phyloP scores from a whole-genome alignment of 2,113 vertebrate species.

The Petroica traversi region DNA sequence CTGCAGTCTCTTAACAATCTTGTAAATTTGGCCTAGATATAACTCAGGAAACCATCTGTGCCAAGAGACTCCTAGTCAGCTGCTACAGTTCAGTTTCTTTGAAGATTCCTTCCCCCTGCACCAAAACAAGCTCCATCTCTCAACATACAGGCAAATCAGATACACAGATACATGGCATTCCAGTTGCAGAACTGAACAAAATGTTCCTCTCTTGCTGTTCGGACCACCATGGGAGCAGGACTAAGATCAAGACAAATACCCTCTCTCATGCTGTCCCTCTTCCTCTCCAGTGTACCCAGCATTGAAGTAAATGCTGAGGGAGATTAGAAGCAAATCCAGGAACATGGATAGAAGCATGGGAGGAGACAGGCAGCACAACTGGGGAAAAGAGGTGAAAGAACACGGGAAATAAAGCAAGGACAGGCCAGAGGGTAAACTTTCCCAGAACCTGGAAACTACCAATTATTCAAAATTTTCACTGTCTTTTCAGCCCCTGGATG shows the following conservation, averaged over 20 bases:
- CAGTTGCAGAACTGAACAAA: background rate
- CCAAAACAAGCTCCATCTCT: background rate
- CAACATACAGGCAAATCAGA: background rate
- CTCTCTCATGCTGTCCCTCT: background rate
- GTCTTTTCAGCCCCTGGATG: background rate
- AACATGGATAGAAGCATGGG: background rate
- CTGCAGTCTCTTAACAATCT: background rate
- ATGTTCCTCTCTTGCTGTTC: background rate
- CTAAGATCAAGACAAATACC: background rate
- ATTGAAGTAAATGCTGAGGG: background rate
- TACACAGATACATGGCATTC: background rate
- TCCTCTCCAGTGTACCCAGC: background rate
- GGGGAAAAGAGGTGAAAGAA: background rate
- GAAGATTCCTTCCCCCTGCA: background rate
- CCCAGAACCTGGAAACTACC: background rate
- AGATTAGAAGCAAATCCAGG: background rate
- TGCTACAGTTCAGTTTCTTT: background rate
- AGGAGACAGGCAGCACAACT: background rate
- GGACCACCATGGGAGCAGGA: background rate
- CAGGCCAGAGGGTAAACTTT: background rate
- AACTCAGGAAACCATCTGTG: constrained; percentile 14
- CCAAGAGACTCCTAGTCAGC: background rate
- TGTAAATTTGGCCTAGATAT: constrained; percentile 5
- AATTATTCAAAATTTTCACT: background rate
- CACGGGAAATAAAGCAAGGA: background rate